Evolutionary conservation across 64 coral and sea anemone genomes (phyloP), one percentile per base, ranked within the genome.

Genomic region (Stichodactyla helianthus): DNA sequence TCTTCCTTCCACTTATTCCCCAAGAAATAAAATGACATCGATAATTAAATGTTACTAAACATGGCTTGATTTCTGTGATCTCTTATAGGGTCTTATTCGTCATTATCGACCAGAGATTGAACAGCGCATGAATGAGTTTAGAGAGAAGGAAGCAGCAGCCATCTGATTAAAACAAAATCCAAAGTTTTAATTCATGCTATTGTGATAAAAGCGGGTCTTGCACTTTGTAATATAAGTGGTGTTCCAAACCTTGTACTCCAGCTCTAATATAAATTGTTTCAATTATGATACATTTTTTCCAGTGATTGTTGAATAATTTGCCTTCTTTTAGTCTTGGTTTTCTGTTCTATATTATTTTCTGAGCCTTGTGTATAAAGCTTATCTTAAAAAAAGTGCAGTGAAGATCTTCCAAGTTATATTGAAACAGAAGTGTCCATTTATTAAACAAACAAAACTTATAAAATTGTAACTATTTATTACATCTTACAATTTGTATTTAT

Each of bases 101-200:
- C 94, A 96, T 81, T 96, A 93, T 78, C 88, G 94, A 90, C 94
- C 94, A 44, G 44, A 90, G 58, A 76, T 96, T 23, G 94, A 96
- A 51, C 79, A 31, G 28, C 15, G 94, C 18, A 96, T 96, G 94
- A 86, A 87, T 15, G 88, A 96, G 1, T 96, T 88, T 63, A 58
- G 61, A 51, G 83, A 80, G 15, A 85, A 57, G 20, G 10, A 88
- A 5, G 55, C 81, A 6, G 9, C 82, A 5, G 91, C 86, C 58
- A 5, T 88, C 12, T 57, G 14, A 88, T 2, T 20, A 0, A 4
- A 74, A 74, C 23, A 74, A 27, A 31, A 74, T 31, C 7, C 27
- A 68, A 26, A 74, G 68, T 31, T 28, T 74, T 35, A 74, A 74
- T 27, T 26, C 25, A 28, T 13, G 27, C 68, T 35, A 27, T 28